Evolutionary conservation across 2,888 invertebrate genomes (phyloP), one percentile per base, ranked within the genome.

Genomic region (Agonopterix alstromeriana): DNA sequence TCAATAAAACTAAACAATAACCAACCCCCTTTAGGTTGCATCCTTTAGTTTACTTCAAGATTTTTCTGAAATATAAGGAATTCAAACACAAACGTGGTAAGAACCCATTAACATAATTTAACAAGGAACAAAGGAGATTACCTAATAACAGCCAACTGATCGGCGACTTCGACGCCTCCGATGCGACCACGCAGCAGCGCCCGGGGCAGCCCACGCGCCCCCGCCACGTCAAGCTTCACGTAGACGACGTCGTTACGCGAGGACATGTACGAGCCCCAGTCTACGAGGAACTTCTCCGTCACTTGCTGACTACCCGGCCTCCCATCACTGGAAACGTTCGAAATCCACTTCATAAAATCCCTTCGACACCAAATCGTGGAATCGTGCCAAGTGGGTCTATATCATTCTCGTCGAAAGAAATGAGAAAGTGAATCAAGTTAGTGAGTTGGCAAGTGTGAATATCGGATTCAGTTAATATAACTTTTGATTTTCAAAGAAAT

Each of bases 181-280:
- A 98, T 90, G 50, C 93, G 92, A 40, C 94, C 93, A 70, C 95
- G 95, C 45, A 97, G 90, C 53, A 94, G 91, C 53, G 94, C 93
- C 63, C 95, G 93, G 45, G 97, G 96, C 60, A 97, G 93, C 0
- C 93, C 93, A 44, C 92, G 89, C 46, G 95, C 93, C 27, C 98
- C 98, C 47, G 98, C 91, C 11, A 97, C 98, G 86, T 98, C 98
- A 67, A 98, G 90, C 67, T 95, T 93, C 44, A 97, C 94, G 82
- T 97, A 96, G 50, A 98, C 96, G 51, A 97, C 95, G 85, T 96
- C 95, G 74, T 95, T 94, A 57, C 95, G 93, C 51, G 96, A 96
- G 50, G 96, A 95, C 93, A 98, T 94, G 84, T 97, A 97, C 36
- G 97, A 95, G 53, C 96, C 96, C 96, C 97, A 97, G 80, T 96